Base-by-base conservation (phyloP, 2,888 invertebrate genomes). In the Fragum whitleyi region DNA sequence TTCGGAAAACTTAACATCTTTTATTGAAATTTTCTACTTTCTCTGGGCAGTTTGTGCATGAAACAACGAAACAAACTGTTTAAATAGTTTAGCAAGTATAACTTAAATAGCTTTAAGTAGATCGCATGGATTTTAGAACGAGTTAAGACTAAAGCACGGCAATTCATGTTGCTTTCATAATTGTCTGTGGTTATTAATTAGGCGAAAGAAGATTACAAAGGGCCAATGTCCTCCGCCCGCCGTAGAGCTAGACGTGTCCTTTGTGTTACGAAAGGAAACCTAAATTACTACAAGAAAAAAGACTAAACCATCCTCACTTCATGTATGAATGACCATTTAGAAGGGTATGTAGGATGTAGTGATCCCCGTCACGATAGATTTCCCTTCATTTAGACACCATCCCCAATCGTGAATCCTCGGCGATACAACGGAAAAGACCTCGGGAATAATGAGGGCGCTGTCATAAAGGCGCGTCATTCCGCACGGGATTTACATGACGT, bases 201-300 rank as follows among this genome's bases (percentile, higher is more conserved):
- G 42, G 32, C 47, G 36, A 11, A 76, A 67, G 77, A 71, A 28
- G 57, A 42, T 55, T 82, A 85, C 77, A 82, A 70, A 59, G 70
- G 71, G 39, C 88, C 88, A 26, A 87, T 89, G 85, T 85, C 87
- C 21, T 77, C 87, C 36, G 86, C 86, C 26, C 79, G 90, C 69
- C 74, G 88, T 68, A 81, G 85, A 57, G 86, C 88, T 47, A 85
- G 90, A 65, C 78, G 88, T 59, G 87, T 88, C 9, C 81, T 90
- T 19, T 86, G 88, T 68, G 86, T 86, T 74, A 87, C 87, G 76
- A 83, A 81, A 74, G 83, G 81, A 70, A 83, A 87, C 65, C 65
- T 65, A 57, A 76, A 81, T 61, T 87, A 84, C 77, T 89, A 84
- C 79, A 83, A 79, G 65, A 51, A 59, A 21, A 70, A 79, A 36